A percentile compares a stretch with the other conserved stretches of the same genome.
Conservation (phyloP, 2,888 invertebrate species). For the Caenorhabditis uteleia region DNA sequence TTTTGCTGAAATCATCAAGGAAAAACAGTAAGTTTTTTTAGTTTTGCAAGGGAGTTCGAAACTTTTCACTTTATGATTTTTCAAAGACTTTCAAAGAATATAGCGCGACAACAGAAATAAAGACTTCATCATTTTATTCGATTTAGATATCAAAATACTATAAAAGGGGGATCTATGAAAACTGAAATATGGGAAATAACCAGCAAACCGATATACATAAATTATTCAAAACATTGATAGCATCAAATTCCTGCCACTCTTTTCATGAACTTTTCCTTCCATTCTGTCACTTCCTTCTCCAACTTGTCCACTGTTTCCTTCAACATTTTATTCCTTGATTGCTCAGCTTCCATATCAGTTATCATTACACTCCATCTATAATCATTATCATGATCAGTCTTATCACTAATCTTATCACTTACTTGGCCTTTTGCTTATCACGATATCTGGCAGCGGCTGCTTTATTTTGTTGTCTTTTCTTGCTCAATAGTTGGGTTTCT, state of each 20-base stretch:
- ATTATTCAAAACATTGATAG: no score
- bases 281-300: slow-evolving; percentile 21
- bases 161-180: no score
- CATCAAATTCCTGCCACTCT: not conserved
- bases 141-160: no score
- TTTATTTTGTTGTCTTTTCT: slow-evolving; percentile 45
- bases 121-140: no score
- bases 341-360: slow-evolving; percentile 11
- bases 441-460: slow-evolving; percentile 44
- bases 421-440: slow-evolving; percentile 41
- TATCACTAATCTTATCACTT: not conserved
- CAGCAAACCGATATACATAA: no score
- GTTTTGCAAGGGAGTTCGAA: no score
- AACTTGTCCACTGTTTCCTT: slow-evolving; percentile 15
- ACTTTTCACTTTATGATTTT: no score
- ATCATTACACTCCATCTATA: slow-evolving; percentile 25
- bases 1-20: no score
- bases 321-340: slow-evolving; percentile 12
- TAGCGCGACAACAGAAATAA: no score
- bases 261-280: slow-evolving; percentile 6
- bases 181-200: no score
- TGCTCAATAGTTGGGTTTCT: slow-evolving; percentile 17
- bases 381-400: not conserved
- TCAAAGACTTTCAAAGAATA: no score
- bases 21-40: no score